Conservation (phyloP, 2,797 vertebrate species). For the Chromis chromis region DNA sequence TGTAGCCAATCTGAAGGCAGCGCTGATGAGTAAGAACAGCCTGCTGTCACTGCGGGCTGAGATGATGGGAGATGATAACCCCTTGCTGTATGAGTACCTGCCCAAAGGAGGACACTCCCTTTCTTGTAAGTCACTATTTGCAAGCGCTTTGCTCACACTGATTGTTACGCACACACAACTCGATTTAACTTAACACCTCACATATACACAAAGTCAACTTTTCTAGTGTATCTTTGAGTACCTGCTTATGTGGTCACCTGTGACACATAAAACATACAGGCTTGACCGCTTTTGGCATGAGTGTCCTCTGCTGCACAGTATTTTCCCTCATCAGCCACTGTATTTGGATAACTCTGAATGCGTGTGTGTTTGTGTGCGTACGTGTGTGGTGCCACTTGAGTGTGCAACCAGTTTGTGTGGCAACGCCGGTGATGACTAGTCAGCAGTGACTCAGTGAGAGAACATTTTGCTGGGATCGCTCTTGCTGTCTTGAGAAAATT, state of each 20-base stretch:
- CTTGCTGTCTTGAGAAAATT: slow-evolving; percentile 69
- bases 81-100: slow-evolving; percentile 95
- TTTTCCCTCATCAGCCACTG: slow-evolving; percentile 49
- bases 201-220: slow-evolving; percentile 13
- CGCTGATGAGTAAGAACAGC: slow-evolving; percentile 98
- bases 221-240: slow-evolving; percentile 25
- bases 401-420: slow-evolving; percentile 62
- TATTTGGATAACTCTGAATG: slow-evolving; percentile 49
- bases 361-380: slow-evolving; percentile 18
- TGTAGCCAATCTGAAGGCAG: slow-evolving; percentile 94
- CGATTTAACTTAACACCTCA: slow-evolving; percentile 19
- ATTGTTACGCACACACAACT: slow-evolving; percentile 36
- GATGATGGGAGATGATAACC: slow-evolving; percentile 93
- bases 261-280: slow-evolving; percentile 44
- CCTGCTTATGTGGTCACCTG: slow-evolving; percentile 41
- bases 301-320: slow-evolving; percentile 38
- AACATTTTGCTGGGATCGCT: slow-evolving; percentile 78
- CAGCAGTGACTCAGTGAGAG: slow-evolving; percentile 80
- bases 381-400: slow-evolving; percentile 44
- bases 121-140: slow-evolving; percentile 90
- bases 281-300: slow-evolving; percentile 40
- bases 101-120: slow-evolving; percentile 95
- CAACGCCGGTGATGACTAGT: slow-evolving; percentile 66
- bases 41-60: slow-evolving; percentile 95
- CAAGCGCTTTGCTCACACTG: slow-evolving; percentile 45